A percentile compares a stretch with the other conserved stretches of the same genome.
phyloP scores from a whole-genome alignment of 92 coral and sea anemone genomes.

The Zoanthus solanderi region DNA sequence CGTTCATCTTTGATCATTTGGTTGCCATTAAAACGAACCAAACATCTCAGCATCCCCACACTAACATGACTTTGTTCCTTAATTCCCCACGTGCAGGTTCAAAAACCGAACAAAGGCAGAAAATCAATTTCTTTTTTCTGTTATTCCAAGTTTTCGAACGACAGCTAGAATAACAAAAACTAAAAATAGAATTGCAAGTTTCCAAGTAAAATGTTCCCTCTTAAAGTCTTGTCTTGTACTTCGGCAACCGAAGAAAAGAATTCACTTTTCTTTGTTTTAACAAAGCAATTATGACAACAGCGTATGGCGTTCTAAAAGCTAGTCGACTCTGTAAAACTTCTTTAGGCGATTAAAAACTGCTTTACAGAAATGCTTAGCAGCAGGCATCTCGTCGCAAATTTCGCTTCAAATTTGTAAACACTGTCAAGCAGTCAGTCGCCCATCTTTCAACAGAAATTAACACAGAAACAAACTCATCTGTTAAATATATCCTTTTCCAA shows the following conservation, averaged over 20 bases:
- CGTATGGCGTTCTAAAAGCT: neutral
- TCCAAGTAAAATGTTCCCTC: neutral
- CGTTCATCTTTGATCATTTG: slow-evolving; percentile 3
- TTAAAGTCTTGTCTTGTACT: neutral
- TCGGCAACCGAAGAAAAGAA: neutral
- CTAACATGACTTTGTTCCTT: neutral
- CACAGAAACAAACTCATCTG: slow-evolving; percentile 13
- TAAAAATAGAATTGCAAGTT: neutral
- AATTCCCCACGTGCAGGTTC: neutral
- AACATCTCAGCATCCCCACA: neutral
- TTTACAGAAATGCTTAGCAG: slow-evolving; percentile 7
- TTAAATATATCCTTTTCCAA: slow-evolving; percentile 18
- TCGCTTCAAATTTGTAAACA: slow-evolving; percentile 43
- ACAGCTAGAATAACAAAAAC: neutral
- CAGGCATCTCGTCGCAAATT: slow-evolving; percentile 4
- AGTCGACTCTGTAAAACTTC: too few relatives aligned
- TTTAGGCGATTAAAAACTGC: neutral
- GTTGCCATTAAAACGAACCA: neutral
- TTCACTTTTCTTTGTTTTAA: neutral
- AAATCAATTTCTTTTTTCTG: neutral
- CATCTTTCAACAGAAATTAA: slow-evolving; percentile 7
- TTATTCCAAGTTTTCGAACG: neutral
- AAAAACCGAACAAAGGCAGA: neutral
- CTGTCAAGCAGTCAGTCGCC: neutral
- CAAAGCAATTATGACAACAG: neutral